These are phyloP conservation scores for Cebus imitator DNA, from an alignment of 2,113 vertebrate genomes.

Conservation along the genomic window DNA sequence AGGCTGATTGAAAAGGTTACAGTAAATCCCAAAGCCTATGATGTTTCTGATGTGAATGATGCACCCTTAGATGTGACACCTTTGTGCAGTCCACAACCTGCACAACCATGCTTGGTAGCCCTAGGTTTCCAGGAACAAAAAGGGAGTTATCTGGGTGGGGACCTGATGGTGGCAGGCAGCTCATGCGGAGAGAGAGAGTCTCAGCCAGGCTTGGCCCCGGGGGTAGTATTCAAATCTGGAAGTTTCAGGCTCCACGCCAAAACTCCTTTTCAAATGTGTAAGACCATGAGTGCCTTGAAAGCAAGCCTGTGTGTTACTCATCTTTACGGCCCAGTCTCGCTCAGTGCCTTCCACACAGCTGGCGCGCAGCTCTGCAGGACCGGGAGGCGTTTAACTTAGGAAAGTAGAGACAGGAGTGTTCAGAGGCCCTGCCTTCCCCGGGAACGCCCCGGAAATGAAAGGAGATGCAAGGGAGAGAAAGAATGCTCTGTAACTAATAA, in stretches of 20 bases:
- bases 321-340: background rate
- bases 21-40: background rate
- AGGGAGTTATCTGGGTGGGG: background rate
- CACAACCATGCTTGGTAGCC: background rate
- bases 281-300: background rate
- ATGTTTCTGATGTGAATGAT: background rate
- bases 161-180: background rate
- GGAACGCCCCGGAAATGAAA: background rate
- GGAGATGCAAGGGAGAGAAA: background rate
- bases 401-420: background rate
- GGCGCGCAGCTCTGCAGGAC: background rate
- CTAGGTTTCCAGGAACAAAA: background rate
- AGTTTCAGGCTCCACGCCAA: background rate
- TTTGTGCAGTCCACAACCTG: background rate
- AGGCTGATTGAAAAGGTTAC: background rate
- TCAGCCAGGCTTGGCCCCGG: background rate
- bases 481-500: background rate
- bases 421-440: background rate
- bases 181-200: background rate
- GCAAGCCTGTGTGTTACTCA: background rate
- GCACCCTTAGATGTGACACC: background rate
- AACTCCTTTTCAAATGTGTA: background rate
- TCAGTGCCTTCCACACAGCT: accelerated
- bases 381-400: background rate
- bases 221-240: background rate